Conservation (phyloP, 2,113 vertebrate species). For the Spea bombifrons region DNA sequence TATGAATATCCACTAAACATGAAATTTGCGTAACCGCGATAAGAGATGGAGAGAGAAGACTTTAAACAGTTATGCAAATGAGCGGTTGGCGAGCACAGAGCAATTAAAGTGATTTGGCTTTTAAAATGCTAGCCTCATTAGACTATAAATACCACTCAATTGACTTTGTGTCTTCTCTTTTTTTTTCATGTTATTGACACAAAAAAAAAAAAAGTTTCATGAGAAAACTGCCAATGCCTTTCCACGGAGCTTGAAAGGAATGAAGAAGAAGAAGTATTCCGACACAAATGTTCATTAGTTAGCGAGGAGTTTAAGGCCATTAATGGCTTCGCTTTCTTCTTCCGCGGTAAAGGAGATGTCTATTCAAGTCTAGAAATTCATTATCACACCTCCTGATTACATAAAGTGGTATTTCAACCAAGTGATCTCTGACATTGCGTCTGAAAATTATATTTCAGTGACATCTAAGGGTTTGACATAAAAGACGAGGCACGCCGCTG, state of each 20-base stretch:
- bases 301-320: constrained; percentile 30
- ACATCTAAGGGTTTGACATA: constrained; percentile 7
- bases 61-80: constrained; percentile 48
- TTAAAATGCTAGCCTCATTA: constrained; percentile 46
- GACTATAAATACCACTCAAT: constrained; percentile 48
- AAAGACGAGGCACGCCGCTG: background rate
- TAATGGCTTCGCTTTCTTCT: constrained; percentile 46
- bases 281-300: constrained; percentile 5
- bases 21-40: constrained; percentile 37
- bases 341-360: constrained; percentile 20
- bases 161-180: constrained; percentile 48
- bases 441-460: constrained; percentile 30
- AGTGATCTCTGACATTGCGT: constrained; percentile 23
- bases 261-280: constrained; percentile 28
- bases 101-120: constrained; percentile 49
- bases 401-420: constrained; percentile 36
- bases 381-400: constrained; percentile 41
- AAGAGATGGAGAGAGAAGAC: constrained; percentile 42
- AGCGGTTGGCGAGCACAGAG: constrained; percentile 39
- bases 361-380: constrained; percentile 46
- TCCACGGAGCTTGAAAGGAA: constrained; percentile 34
- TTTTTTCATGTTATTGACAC: constrained; percentile 49
- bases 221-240: constrained; percentile 30
- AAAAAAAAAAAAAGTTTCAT: constrained; percentile 28
- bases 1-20: constrained; percentile 9